Evolutionary conservation across 1,140 invertebrate genomes (phyloP), one percentile per base, ranked within the genome.

Genomic region (Euura lappo): DNA sequence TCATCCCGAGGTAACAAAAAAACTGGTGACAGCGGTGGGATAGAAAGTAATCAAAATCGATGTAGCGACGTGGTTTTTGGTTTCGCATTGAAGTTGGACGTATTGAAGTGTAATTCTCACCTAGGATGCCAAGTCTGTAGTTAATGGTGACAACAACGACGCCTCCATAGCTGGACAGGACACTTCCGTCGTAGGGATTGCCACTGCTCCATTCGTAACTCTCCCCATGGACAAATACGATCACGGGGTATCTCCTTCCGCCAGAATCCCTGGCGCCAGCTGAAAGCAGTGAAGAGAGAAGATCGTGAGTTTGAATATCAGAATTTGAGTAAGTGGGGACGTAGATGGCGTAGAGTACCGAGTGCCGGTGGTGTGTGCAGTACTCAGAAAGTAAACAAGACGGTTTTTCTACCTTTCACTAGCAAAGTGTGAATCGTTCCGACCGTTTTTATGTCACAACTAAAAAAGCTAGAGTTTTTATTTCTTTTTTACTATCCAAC

Each of bases 71-170:
- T 28, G 28, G 1, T 28, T 28, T 28, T 28, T 28, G 28, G 28
- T 28, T 28, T 28, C 28, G 28, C 28, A 28, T 28, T 28, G 28
- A 28, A 28, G 28, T 28, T 28, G 28, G 28, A 28, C 28, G 28
- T 28, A 28, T 28, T 28, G 28, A 28, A 28, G 28, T 28, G 28
- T 28, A 28, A 60, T 3, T 90, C 93, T 94, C 90, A 99, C 98
- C 97, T 78, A 99, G 88, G 81, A 98, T 93, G 75, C 98, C 98
- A 60, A 99, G 92, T 77, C 98, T 92, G 90, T 98, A 99, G 91
- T 99, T 99, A 83, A 99, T 93, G 75, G 97, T 97, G 84, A 99
- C 95, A 72, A 99, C 97, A 77, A 99, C 95, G 78, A 99, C 93
- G 79, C 96, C 93, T 44, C 97, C 95, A 83, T 96, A 95, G 80